phyloP scores from a whole-genome alignment of 2,113 vertebrate genomes.

The Microcebus jonahi region DNA sequence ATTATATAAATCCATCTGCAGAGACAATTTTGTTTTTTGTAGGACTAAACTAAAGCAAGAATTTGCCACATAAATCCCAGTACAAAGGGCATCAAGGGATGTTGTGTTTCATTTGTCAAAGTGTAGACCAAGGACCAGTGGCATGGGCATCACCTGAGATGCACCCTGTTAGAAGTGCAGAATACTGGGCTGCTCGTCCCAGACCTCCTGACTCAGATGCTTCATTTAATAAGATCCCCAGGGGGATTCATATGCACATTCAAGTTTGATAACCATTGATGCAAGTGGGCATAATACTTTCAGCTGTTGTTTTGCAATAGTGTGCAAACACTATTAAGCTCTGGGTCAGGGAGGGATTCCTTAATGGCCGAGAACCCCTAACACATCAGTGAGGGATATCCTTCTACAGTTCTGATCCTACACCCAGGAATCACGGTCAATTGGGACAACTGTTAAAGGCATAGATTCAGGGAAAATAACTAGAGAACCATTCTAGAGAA shows the following conservation, averaged over 20 bases:
- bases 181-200: background rate
- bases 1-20: background rate
- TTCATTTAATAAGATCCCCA: background rate
- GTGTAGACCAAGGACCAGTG: background rate
- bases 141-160: too few species aligned
- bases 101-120: background rate
- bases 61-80: background rate
- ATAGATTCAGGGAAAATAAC: background rate
- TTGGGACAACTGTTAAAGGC: background rate
- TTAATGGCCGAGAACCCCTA: background rate
- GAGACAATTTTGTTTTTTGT: background rate
- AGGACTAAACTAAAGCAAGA: background rate
- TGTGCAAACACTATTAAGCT: background rate
- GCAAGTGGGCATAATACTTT: background rate
- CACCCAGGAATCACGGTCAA: background rate
- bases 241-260: background rate
- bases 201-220: background rate
- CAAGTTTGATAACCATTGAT: background rate
- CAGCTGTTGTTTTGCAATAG: background rate
- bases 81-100: background rate
- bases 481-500: background rate
- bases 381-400: background rate
- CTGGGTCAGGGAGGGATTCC: background rate
- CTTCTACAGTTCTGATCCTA: background rate
- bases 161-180: background rate